Conservation (phyloP, 1,140 invertebrate genomes). For the Cryptotermes secundus region DNA sequence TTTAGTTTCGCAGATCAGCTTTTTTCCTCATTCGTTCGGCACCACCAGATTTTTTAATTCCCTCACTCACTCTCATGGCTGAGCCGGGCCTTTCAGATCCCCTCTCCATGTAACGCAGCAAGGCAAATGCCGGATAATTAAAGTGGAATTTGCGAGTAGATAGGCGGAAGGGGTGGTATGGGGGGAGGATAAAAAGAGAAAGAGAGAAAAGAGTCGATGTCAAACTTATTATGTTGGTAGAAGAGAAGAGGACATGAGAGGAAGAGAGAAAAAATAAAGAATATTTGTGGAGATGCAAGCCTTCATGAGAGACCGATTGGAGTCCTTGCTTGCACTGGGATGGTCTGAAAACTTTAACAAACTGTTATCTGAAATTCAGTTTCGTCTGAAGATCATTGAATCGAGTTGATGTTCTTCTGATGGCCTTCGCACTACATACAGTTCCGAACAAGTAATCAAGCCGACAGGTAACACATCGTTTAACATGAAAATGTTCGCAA, state of each 20-base stretch:
- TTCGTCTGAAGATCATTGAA: not conserved
- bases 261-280: conserved; percentile 14
- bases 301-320: not conserved
- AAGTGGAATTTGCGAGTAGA: conserved; percentile 25
- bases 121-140: conserved; percentile 31
- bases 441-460: no score
- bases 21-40: conserved; percentile 25
- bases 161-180: not conserved
- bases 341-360: not conserved
- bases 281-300: not conserved
- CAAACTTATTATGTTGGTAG: conserved; percentile 9
- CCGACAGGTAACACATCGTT: no score
- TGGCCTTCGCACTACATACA: not conserved
- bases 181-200: not conserved
- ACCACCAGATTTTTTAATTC: conserved; percentile 30
- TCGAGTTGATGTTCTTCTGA: not conserved
- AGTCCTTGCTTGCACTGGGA: not conserved
- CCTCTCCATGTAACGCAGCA: conserved; percentile 21
- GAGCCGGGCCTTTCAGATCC: not conserved
- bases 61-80: conserved; percentile 23
- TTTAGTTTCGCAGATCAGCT: conserved; percentile 19
- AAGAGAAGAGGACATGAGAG: not conserved
- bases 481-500: no score
- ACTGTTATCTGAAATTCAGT: not conserved
- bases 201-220: conserved; percentile 19